Evolutionary conservation across 1,140 invertebrate species (phyloP).

Genomic region (Drosophila elegans): DNA sequence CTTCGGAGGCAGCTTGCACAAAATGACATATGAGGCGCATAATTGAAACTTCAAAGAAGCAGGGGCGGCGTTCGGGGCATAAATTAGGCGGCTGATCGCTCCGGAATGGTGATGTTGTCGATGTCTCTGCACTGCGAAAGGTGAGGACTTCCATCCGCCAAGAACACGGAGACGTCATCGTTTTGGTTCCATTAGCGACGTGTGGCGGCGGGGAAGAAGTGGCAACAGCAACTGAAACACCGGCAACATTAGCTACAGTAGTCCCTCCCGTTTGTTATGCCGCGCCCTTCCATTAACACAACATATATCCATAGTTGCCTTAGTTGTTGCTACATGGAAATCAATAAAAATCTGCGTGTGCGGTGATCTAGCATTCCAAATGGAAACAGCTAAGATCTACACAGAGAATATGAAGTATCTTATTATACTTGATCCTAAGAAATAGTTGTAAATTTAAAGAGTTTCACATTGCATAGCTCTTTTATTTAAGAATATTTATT

Average conservation of each 20-base stretch:
- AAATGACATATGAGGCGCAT: conserved; percentile 84
- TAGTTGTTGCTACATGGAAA: conserved; percentile 69
- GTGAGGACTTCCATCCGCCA: conserved; percentile 38
- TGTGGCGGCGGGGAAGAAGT: conserved; percentile 48
- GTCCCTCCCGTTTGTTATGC: conserved; percentile 51
- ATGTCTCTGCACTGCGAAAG: conserved; percentile 41
- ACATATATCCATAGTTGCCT: conserved; percentile 31
- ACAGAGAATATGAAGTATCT: not conserved
- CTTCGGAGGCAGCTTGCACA: conserved; percentile 63
- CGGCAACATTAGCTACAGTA: conserved; percentile 29
- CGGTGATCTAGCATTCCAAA: conserved; percentile 50
- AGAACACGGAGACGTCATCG: conserved; percentile 41
- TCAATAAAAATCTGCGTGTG: conserved; percentile 77
- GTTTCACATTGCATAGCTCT: too few species aligned
- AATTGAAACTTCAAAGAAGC: conserved; percentile 84
- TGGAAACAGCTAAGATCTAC: conserved; percentile 34
- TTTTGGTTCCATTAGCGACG: conserved; percentile 75
- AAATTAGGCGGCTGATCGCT: conserved; percentile 78
- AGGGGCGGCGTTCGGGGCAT: conserved; percentile 74
- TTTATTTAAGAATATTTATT: too few species aligned
- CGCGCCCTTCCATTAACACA: conserved; percentile 78
- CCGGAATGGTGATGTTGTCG: conserved; percentile 36
- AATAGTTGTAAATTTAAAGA: not conserved
- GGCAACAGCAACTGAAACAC: conserved; percentile 34
- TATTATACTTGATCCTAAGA: not conserved